These are phyloP conservation scores for Oryzias javanicus DNA, from an alignment of 2,113 vertebrate species.

Conservation along the genomic window DNA sequence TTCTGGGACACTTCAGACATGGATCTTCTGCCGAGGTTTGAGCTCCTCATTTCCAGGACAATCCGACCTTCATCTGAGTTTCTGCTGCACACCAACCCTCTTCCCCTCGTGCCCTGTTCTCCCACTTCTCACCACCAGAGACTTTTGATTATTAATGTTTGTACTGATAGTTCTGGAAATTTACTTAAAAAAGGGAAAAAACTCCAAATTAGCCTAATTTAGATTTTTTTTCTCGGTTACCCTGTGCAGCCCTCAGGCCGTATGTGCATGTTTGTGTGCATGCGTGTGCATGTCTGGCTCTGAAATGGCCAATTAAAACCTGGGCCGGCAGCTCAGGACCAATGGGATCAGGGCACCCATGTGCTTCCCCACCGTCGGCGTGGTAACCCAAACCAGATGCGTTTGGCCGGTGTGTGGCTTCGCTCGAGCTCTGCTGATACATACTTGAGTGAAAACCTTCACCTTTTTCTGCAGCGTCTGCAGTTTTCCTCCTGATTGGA, in stretches of 20 bases:
- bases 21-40: no score
- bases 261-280: slow-evolving; percentile 8
- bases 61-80: no score
- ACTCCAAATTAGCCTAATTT: slow-evolving; percentile 64
- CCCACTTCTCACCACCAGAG: slow-evolving; percentile 2
- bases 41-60: no score
- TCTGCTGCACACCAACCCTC: neutral
- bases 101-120: neutral
- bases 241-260: slow-evolving; percentile 37
- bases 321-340: slow-evolving; percentile 68
- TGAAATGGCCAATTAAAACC: slow-evolving; percentile 68
- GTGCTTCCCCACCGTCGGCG: slow-evolving; percentile 63
- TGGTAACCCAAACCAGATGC: slow-evolving; percentile 74
- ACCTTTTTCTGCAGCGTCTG: slow-evolving; percentile 47
- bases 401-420: slow-evolving; percentile 42
- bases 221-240: slow-evolving; percentile 28
- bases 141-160: slow-evolving; percentile 30
- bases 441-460: slow-evolving; percentile 46
- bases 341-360: slow-evolving; percentile 65
- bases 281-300: slow-evolving; percentile 57
- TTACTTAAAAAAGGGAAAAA: slow-evolving; percentile 27
- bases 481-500: slow-evolving; percentile 39
- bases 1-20: no score
- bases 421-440: slow-evolving; percentile 57
- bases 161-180: slow-evolving; percentile 47